A percentile compares a stretch with the other conserved stretches of the same genome.
Conservation (phyloP, 2,797 vertebrate genomes). For the Platyrinchus mystaceus region DNA sequence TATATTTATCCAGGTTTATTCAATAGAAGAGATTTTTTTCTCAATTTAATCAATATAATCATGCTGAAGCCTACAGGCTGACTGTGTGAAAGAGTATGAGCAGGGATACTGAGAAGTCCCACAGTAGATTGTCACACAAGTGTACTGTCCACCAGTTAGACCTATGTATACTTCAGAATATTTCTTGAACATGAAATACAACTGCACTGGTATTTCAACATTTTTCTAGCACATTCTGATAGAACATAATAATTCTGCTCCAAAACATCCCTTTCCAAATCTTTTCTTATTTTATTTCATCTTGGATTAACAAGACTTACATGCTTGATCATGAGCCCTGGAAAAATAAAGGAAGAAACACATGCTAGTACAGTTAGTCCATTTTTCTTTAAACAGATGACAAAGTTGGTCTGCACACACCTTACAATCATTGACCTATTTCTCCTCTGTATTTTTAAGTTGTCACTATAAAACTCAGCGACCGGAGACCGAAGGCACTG, state of each 20-base stretch:
- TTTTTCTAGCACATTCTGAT: neutral
- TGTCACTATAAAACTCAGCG: neutral
- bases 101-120: neutral
- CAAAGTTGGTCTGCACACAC: neutral
- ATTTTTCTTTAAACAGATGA: neutral
- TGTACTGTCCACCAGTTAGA: neutral
- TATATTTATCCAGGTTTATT: neutral
- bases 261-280: neutral
- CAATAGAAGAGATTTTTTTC: neutral
- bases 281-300: neutral
- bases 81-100: neutral
- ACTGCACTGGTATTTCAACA: neutral
- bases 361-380: neutral
- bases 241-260: neutral
- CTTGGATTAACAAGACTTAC: neutral
- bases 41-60: neutral
- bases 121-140: neutral
- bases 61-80: neutral
- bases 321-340: neutral
- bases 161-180: neutral
- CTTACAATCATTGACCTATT: neutral
- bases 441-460: neutral
- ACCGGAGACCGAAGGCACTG: neutral
- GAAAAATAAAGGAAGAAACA: neutral
- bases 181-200: neutral